phyloP scores from a whole-genome alignment of 2,888 invertebrate genomes.

The Laothoe populi region DNA sequence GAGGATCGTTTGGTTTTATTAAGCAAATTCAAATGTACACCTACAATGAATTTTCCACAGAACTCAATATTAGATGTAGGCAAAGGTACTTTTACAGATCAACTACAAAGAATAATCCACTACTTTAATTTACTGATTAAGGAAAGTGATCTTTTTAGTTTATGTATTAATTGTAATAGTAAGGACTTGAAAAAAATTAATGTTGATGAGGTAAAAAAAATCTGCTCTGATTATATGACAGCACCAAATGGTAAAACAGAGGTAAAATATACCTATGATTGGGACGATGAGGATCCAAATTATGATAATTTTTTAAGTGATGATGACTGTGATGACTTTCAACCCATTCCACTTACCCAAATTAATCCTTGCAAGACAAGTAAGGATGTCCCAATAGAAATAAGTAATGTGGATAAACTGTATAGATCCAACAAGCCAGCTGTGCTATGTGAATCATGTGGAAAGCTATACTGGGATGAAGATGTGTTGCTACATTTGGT shows the following conservation, averaged over 20 bases:
- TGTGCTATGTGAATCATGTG: slow-evolving; percentile 89
- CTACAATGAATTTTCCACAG: slow-evolving; percentile 81
- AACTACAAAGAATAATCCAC: slow-evolving; percentile 87
- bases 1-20: slow-evolving; percentile 67
- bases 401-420: slow-evolving; percentile 75
- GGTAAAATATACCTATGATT: slow-evolving; percentile 44
- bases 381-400: slow-evolving; percentile 83
- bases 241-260: slow-evolving; percentile 35
- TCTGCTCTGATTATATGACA: slow-evolving; percentile 56
- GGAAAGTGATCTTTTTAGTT: slow-evolving; percentile 87
- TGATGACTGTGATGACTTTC: slow-evolving; percentile 67
- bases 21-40: slow-evolving; percentile 78
- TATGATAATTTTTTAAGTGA: slow-evolving; percentile 72
- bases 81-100: slow-evolving; percentile 83
- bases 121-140: slow-evolving; percentile 87
- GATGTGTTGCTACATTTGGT: slow-evolving; percentile 61
- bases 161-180: slow-evolving; percentile 88
- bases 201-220: slow-evolving; percentile 56
- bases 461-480: slow-evolving; percentile 90
- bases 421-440: slow-evolving; percentile 81
- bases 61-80: slow-evolving; percentile 83
- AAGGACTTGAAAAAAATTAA: slow-evolving; percentile 57
- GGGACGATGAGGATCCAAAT: slow-evolving; percentile 61
- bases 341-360: slow-evolving; percentile 42
- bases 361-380: slow-evolving; percentile 73